A percentile compares a stretch with the other conserved stretches of the same genome.
Evolutionary conservation across 2,797 vertebrate genomes (phyloP).

Genomic region (Anguilla pacifica): DNA sequence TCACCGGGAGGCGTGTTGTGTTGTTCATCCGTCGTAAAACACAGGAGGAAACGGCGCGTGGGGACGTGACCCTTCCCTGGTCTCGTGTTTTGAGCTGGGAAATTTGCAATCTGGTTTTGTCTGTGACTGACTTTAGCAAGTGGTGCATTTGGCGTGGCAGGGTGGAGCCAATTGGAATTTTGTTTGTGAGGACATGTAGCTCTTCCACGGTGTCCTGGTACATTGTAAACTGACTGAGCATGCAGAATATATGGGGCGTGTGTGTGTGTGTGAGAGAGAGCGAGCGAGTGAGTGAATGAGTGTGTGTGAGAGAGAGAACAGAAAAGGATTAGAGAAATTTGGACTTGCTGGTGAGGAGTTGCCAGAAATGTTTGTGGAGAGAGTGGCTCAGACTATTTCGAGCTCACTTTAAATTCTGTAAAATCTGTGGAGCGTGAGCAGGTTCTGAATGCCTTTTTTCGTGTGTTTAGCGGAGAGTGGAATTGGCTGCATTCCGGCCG

Average conservation of each 20-base stretch:
- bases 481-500: neutral
- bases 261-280: neutral
- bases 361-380: neutral
- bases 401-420: conserved; percentile 2
- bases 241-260: neutral
- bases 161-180: neutral
- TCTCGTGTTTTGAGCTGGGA: neutral
- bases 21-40: neutral
- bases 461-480: conserved; percentile 27
- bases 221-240: neutral
- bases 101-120: neutral
- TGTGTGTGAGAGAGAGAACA: neutral
- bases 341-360: neutral
- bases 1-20: neutral
- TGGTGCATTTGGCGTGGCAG: neutral
- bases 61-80: neutral
- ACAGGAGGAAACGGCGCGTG: neutral
- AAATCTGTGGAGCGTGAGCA: conserved; percentile 1
- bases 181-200: neutral
- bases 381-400: conserved; percentile 10
- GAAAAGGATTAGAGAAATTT: neutral
- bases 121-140: neutral
- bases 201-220: neutral
- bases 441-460: conserved; percentile 11
- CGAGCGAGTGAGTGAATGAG: neutral